Base-by-base conservation (phyloP, 2,797 vertebrate species). In the Phataginus tricuspis region DNA sequence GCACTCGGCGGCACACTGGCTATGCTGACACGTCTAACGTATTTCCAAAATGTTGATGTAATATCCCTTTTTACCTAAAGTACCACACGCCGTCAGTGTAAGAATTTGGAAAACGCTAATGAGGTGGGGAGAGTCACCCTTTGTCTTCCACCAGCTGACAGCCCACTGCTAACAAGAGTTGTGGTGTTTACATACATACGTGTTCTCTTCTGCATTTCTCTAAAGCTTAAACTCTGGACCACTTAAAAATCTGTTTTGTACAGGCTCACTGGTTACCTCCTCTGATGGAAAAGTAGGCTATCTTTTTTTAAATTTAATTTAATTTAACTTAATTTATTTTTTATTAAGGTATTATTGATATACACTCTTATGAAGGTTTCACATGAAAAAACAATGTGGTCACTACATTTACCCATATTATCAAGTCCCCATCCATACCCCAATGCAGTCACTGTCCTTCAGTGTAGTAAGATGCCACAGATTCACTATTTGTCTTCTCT, bases 121-220 rank as follows among this genome's bases (percentile, higher is more conserved):
- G 10, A 16, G 42, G 7, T 66, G 4, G 37, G 4, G n/a, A 23
- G 25, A 7, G 9, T 49, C n/a, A 23, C 0, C 39, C 7, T 39
- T 23, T 15, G 31, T 51, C 63, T 59, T 10, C 14, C 16, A 16
- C 39, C 63, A 0, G 1, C 25, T 11, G 19, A 51, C 51, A 79
- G 42, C 3, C 90, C 27, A 2, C n/a, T 18, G 27, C 27, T 29
- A 9, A n/a, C n/a, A 11, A 11, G 2, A 5, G 13, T 5, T 37
- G 15, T 8, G 3, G 5, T 2, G 13, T 68, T 71, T 29, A 39
- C 37, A 39, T 21, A 1, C 31, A 6, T 27, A 1, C 14, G 10
- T 72, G 21, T 74, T 72, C 68, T 57, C 53, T 34, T 39, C 25
- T 90, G 19, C 25, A 9, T 34, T 37, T 49, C 18, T 12, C 37